A percentile compares a stretch with the other conserved stretches of the same genome.
phyloP scores from a whole-genome alignment of 2,113 vertebrate species.

The Megaceryle maxima region DNA sequence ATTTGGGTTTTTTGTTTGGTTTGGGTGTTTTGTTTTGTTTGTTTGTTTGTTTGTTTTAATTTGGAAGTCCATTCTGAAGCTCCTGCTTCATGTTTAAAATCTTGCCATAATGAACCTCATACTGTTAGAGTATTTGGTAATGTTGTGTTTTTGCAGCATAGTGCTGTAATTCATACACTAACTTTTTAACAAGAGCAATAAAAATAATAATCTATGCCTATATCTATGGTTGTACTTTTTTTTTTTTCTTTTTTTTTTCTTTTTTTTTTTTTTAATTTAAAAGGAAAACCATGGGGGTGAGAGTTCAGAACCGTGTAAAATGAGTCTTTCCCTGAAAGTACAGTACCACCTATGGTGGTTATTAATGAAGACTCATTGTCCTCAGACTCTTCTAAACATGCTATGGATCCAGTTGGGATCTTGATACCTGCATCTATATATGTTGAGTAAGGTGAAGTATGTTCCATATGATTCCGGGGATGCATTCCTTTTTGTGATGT shows the following conservation, averaged over 20 bases:
- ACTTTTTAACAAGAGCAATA: conserved; percentile 70
- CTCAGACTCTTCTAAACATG: neutral
- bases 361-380: neutral
- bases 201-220: conserved; percentile 26
- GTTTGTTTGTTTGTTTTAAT: neutral
- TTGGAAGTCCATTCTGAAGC: neutral
- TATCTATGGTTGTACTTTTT: neutral
- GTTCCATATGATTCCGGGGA: neutral
- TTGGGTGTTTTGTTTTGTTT: neutral
- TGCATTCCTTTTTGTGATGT: neutral
- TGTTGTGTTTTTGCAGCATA: conserved; percentile 46
- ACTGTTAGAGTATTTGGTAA: conserved; percentile 8
- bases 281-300: neutral
- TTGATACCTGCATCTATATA: neutral
- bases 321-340: neutral
- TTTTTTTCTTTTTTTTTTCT: neutral
- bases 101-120: neutral
- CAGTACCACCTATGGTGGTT: neutral
- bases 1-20: too few relatives aligned
- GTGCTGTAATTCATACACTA: conserved; percentile 28
- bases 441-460: neutral
- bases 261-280: neutral
- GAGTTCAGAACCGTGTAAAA: neutral
- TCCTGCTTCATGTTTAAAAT: neutral
- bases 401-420: neutral